Conservation (phyloP, 2,797 vertebrate genomes). For the Loriculus beryllinus region DNA sequence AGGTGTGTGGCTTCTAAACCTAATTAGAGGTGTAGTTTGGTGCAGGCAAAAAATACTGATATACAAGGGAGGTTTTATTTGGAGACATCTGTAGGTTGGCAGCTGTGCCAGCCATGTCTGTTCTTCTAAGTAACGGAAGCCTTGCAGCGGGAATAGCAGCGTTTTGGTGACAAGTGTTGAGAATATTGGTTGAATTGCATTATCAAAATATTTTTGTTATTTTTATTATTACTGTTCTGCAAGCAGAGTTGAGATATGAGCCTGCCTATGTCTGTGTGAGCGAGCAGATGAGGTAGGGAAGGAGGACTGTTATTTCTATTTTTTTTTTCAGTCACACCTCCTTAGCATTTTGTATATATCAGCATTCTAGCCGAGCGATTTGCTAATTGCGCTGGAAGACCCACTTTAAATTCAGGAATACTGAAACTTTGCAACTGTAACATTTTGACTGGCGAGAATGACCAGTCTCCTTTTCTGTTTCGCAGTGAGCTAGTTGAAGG, state of each 20-base stretch:
- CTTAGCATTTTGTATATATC: conserved; percentile 38
- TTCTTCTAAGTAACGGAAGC: conserved; percentile 48
- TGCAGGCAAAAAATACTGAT: conserved; percentile 33
- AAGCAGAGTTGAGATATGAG: not conserved
- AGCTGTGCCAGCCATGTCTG: conserved; percentile 64
- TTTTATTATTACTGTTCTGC: conserved; percentile 40
- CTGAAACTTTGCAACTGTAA: conserved; percentile 61
- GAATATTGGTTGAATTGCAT: conserved; percentile 47
- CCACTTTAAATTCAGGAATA: conserved; percentile 59
- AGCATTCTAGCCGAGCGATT: conserved; percentile 48
- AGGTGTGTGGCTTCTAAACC: conserved; percentile 11
- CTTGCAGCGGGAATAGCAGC: not conserved
- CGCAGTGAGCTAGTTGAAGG: conserved; percentile 75
- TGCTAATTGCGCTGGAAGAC: conserved; percentile 56
- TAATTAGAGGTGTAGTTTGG: conserved; percentile 35
- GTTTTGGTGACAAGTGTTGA: conserved; percentile 47
- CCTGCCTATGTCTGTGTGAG: not conserved
- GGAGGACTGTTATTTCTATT: not conserved
- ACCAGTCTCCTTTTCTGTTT: conserved; percentile 75
- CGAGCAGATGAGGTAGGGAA: not conserved
- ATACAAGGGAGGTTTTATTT: conserved; percentile 65
- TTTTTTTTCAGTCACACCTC: conserved; percentile 31
- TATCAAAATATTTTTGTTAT: conserved; percentile 51
- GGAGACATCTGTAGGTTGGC: conserved; percentile 69
- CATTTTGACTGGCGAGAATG: conserved; percentile 75